Conservation (phyloP, 2,888 invertebrate genomes). For the Drosophila birchii region DNA sequence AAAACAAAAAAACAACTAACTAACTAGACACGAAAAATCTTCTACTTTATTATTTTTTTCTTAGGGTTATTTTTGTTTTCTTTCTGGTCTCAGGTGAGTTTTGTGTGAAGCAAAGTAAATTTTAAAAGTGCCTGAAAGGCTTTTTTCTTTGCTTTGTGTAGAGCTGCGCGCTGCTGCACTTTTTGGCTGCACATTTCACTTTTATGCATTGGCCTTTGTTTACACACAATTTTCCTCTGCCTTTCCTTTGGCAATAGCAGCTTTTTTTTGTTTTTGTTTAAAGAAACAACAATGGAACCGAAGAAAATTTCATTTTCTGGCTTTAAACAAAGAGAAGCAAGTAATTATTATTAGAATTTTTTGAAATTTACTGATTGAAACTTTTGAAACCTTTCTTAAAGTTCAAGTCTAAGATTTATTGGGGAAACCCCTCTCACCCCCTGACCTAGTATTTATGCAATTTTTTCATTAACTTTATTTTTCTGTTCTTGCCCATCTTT, state of each 20-base stretch:
- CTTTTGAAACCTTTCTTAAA: not conserved
- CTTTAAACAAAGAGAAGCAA: not conserved
- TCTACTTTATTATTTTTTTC: not conserved
- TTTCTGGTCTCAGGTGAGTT: constrained; percentile 15
- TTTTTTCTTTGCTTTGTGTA: constrained; percentile 38
- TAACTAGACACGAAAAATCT: constrained; percentile 15
- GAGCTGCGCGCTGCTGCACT: constrained; percentile 17
- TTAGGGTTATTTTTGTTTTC: not conserved
- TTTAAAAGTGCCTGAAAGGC: constrained; percentile 57
- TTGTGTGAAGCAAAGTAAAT: constrained; percentile 57
- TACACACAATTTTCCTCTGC: constrained; percentile 32
- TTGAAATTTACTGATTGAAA: not conserved
- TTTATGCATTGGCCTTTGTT: constrained; percentile 62
- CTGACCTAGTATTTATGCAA: not conserved
- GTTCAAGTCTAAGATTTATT: too few relatives aligned
- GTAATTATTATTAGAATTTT: not conserved
- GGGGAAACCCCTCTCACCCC: too few relatives aligned
- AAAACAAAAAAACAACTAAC: constrained; percentile 5
- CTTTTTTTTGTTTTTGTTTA: not conserved
- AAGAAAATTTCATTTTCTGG: constrained; percentile 15
- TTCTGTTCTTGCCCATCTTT: constrained; percentile 10
- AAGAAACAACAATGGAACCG: constrained; percentile 11
- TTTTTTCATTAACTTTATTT: constrained; percentile 17
- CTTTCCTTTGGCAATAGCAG: not conserved
- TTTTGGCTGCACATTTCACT: constrained; percentile 62